A percentile compares a stretch with the other conserved stretches of the same genome.
These are phyloP conservation scores for Diaperis boleti DNA, from an alignment of 2,888 invertebrate genomes.

Conservation along the genomic window DNA sequence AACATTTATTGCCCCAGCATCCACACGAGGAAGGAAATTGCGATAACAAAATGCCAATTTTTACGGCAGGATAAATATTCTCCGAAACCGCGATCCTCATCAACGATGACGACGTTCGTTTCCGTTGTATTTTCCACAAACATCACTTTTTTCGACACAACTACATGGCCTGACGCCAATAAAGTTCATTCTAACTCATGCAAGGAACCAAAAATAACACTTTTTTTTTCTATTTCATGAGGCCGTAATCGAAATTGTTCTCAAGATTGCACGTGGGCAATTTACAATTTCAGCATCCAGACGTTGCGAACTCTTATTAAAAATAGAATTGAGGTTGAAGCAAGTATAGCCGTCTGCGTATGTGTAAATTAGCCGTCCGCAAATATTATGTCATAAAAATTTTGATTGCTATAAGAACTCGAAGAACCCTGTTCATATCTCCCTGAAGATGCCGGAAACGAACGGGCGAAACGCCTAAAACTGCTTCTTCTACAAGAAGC, in stretches of 20 bases:
- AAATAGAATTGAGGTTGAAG: conserved; percentile 41
- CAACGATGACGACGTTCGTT: conserved; percentile 20
- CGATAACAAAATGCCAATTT: conserved; percentile 13
- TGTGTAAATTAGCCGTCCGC: conserved; percentile 11
- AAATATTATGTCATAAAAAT: conserved; percentile 10
- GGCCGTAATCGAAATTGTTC: conserved; percentile 25
- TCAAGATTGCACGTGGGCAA: conserved; percentile 42
- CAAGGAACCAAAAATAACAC: conserved; percentile 24
- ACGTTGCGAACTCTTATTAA: conserved; percentile 38
- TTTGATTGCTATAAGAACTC: neutral
- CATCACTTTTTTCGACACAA: conserved; percentile 9
- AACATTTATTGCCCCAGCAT: conserved; percentile 20
- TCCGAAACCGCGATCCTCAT: conserved; percentile 2
- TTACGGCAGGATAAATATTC: conserved; percentile 22
- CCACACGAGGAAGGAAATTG: conserved; percentile 9
- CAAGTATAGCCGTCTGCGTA: conserved; percentile 32
- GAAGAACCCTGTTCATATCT: too few relatives aligned
- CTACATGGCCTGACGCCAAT: conserved; percentile 14
- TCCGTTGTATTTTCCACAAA: conserved; percentile 22
- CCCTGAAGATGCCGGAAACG: too few relatives aligned
- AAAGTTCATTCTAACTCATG: conserved; percentile 12
- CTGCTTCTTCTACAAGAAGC: too few relatives aligned
- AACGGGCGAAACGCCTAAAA: too few relatives aligned
- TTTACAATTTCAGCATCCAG: conserved; percentile 38
- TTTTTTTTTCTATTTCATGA: conserved; percentile 21